Evolutionary conservation across 1,140 invertebrate genomes (phyloP).

Genomic region (Anoplophora glabripennis): DNA sequence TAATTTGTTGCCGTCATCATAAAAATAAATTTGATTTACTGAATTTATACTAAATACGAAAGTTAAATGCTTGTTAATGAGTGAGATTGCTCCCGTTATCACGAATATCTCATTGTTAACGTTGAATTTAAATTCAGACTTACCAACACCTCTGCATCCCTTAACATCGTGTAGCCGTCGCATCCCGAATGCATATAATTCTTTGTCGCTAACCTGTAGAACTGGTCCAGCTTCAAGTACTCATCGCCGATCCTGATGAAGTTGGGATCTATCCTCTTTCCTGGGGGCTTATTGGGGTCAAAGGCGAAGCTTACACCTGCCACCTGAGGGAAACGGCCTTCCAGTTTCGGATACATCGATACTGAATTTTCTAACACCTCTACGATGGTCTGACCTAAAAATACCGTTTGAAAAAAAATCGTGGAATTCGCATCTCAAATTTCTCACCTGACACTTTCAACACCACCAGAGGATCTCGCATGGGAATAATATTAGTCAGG

Average conservation of each 20-base stretch:
- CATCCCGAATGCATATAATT: slow-evolving; percentile 74
- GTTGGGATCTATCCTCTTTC: slow-evolving; percentile 65
- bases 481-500: slow-evolving; percentile 77
- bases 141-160: slow-evolving; percentile 59
- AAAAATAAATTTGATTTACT: too few species aligned
- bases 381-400: slow-evolving; percentile 64
- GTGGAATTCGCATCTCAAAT: neutral
- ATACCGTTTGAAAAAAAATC: slow-evolving; percentile 15
- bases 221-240: slow-evolving; percentile 68
- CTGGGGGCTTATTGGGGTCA: slow-evolving; percentile 70
- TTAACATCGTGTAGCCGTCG: slow-evolving; percentile 82
- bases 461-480: slow-evolving; percentile 79
- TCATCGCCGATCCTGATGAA: slow-evolving; percentile 82
- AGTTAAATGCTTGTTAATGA: too few species aligned
- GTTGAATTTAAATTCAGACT: neutral
- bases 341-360: slow-evolving; percentile 73
- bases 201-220: slow-evolving; percentile 79
- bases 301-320: slow-evolving; percentile 82
- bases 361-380: slow-evolving; percentile 75
- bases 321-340: slow-evolving; percentile 80
- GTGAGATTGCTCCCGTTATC: too few species aligned
- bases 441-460: slow-evolving; percentile 53
- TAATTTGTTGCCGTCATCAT: too few species aligned
- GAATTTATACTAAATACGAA: too few species aligned
- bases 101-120: too few species aligned